phyloP scores from a whole-genome alignment of 2,888 invertebrate genomes.

The Saturnia pavonia region DNA sequence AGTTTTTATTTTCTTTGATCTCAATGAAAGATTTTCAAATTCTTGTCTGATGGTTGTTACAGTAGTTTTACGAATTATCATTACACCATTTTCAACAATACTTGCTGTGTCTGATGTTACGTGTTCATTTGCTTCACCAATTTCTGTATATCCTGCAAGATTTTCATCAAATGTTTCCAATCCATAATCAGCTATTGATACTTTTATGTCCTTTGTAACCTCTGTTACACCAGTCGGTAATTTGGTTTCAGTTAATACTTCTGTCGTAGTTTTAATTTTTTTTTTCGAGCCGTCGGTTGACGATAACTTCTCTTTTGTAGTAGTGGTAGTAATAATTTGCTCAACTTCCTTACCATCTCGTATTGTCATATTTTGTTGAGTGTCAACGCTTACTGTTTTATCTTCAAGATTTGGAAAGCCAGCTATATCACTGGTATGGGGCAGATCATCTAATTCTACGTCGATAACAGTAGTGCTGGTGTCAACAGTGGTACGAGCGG shows the following conservation, averaged over 20 bases:
- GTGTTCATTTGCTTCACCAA: conserved; percentile 56
- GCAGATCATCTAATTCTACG: conserved; percentile 42
- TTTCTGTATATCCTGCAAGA: conserved; percentile 50
- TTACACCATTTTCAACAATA: conserved; percentile 54
- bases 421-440: conserved; percentile 40
- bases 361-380: conserved; percentile 47
- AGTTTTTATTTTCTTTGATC: conserved; percentile 64
- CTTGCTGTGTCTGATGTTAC: conserved; percentile 48
- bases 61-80: conserved; percentile 62
- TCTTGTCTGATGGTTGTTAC: conserved; percentile 62
- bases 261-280: conserved; percentile 64
- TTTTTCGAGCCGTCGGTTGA: conserved; percentile 52
- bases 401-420: conserved; percentile 54
- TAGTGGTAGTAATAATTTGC: conserved; percentile 66
- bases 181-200: conserved; percentile 63
- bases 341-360: conserved; percentile 56
- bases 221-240: conserved; percentile 64
- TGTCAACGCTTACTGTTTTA: conserved; percentile 57
- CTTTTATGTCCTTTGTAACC: conserved; percentile 69
- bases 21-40: conserved; percentile 52
- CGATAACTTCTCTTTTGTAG: conserved; percentile 63
- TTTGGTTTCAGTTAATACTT: conserved; percentile 62
- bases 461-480: conserved; percentile 64
- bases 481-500: conserved; percentile 56
- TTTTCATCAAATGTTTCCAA: conserved; percentile 59